Evolutionary conservation across 2,797 vertebrate genomes (phyloP).

Genomic region (Ctenochaetus hawaiiensis): DNA sequence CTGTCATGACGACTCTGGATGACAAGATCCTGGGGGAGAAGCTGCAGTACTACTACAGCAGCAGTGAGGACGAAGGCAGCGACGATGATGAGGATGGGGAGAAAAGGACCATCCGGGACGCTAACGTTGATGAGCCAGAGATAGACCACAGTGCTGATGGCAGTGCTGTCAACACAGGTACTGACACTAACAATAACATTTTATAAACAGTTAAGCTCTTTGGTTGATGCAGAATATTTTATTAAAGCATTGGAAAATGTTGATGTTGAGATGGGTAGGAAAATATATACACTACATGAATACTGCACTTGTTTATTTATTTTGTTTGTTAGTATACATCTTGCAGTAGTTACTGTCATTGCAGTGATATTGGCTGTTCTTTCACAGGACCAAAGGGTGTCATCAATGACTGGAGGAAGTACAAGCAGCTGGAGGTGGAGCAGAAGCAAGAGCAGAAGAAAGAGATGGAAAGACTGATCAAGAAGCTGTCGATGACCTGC

Average conservation of each 20-base stretch:
- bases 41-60: conserved; percentile 99
- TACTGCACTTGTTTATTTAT: no score
- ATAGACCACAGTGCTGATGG: conserved; percentile 89
- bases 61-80: conserved; percentile 96
- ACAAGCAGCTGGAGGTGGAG: conserved; percentile 96
- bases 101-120: conserved; percentile 81
- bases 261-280: neutral
- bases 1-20: conserved; percentile 93
- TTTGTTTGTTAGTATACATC: neutral
- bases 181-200: neutral
- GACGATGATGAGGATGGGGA: conserved; percentile 90
- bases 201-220: neutral
- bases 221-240: neutral
- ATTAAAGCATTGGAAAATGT: neutral
- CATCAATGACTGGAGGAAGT: conserved; percentile 98
- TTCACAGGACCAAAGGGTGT: conserved; percentile 95
- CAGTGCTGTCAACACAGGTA: conserved; percentile 95
- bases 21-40: conserved; percentile 98
- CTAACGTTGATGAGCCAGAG: conserved; percentile 78
- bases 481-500: conserved; percentile 95
- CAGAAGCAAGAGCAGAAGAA: conserved; percentile 94
- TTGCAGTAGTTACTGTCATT: neutral
- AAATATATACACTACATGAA: neutral
- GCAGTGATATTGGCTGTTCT: neutral
- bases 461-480: conserved; percentile 96